These are phyloP conservation scores for Sarcophaga peregrina DNA, from an alignment of 1,140 invertebrate species.

Conservation along the genomic window DNA sequence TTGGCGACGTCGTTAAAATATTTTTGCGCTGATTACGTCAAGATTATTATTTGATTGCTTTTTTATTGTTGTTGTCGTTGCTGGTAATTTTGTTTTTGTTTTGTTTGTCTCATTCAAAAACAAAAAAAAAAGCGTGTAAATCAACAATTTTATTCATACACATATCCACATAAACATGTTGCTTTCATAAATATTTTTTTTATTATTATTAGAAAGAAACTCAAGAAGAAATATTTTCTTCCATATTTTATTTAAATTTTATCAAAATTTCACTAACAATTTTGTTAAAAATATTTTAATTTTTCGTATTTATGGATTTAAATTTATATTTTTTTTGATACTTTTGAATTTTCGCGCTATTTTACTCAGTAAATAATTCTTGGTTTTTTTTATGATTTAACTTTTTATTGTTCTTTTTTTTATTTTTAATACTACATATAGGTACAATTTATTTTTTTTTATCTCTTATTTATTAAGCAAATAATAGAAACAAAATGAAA, in stretches of 20 bases:
- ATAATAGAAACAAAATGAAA: neutral
- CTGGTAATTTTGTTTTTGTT: constrained; percentile 5
- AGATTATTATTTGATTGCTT: constrained; percentile 59
- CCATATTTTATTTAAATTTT: neutral
- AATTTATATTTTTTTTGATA: constrained; percentile 22
- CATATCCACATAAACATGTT: neutral
- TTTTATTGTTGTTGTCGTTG: constrained; percentile 30
- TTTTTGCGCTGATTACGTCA: constrained; percentile 61
- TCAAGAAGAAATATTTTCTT: too few relatives aligned
- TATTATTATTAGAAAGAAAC: neutral
- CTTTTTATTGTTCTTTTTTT: neutral
- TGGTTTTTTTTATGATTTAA: neutral
- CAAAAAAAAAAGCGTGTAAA: neutral
- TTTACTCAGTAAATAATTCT: neutral
- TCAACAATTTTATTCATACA: neutral
- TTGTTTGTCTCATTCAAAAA: constrained; percentile 15
- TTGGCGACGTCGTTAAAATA: constrained; percentile 41
- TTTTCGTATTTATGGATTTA: neutral
- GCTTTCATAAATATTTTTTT: neutral
- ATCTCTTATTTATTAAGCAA: constrained; percentile 25
- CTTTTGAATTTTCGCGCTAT: constrained; percentile 28
- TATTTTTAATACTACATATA: constrained; percentile 1
- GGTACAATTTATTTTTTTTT: neutral
- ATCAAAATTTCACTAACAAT: constrained; percentile 30
- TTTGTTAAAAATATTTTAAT: neutral